These are phyloP conservation scores for Chymomyza procnemis DNA, from an alignment of 2,888 invertebrate species.

Conservation along the genomic window DNA sequence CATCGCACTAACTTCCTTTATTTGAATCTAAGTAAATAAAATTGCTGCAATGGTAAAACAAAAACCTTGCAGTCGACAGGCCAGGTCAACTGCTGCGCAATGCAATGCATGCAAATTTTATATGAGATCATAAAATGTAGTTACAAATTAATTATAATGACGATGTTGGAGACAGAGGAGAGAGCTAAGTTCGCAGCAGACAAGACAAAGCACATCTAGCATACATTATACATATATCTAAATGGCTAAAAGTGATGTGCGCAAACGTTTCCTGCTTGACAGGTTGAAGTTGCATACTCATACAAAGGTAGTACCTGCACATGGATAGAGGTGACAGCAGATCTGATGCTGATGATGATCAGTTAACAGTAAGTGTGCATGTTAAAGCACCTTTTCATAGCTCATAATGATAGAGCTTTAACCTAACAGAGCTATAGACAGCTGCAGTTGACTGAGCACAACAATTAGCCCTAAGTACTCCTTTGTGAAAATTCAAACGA, in stretches of 20 bases:
- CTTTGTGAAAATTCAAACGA: slow-evolving; percentile 64
- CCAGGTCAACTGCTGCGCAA: not conserved
- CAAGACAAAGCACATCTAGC: slow-evolving; percentile 35
- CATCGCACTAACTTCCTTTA: not conserved
- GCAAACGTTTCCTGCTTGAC: slow-evolving; percentile 67
- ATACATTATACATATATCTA: slow-evolving; percentile 71
- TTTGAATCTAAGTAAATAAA: not conserved
- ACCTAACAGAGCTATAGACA: slow-evolving; percentile 24
- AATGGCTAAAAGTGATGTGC: slow-evolving; percentile 12
- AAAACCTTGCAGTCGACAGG: not conserved
- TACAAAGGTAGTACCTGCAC: slow-evolving; percentile 3
- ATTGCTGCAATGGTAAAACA: not conserved
- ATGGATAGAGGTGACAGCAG: slow-evolving; percentile 41
- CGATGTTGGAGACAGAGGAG: slow-evolving; percentile 21
- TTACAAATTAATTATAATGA: slow-evolving; percentile 73
- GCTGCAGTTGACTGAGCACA: slow-evolving; percentile 23
- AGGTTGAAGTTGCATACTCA: slow-evolving; percentile 64
- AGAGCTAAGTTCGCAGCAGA: slow-evolving; percentile 13
- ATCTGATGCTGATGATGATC: slow-evolving; percentile 49
- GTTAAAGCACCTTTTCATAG: slow-evolving; percentile 47
- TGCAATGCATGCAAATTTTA: slow-evolving; percentile 66
- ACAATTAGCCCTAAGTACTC: slow-evolving; percentile 55
- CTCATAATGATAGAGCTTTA: slow-evolving; percentile 69
- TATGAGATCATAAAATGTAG: slow-evolving; percentile 71
- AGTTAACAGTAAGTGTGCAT: not conserved